phyloP scores from a whole-genome alignment of 1,140 invertebrate genomes.

The Drosophila sp. region DNA sequence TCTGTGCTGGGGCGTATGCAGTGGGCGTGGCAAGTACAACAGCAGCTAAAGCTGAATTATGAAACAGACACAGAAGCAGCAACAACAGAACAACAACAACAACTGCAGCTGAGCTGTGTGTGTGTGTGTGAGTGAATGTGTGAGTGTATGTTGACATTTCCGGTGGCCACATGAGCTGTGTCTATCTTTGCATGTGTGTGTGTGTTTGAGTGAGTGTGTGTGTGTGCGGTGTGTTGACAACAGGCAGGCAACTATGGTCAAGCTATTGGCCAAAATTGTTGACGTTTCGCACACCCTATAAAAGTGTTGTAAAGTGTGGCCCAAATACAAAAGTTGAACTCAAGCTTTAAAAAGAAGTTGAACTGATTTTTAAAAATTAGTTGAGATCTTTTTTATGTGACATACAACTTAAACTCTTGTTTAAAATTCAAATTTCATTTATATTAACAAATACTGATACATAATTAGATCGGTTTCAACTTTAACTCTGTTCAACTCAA shows the following conservation, averaged over 20 bases:
- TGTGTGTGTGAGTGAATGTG: slow-evolving; percentile 1
- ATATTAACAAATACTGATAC: too few relatives aligned
- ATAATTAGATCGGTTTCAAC: too few relatives aligned
- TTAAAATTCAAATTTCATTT: too few relatives aligned
- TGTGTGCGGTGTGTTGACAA: slow-evolving; percentile 40
- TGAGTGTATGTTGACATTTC: slow-evolving; percentile 52
- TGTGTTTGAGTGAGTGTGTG: slow-evolving; percentile 9
- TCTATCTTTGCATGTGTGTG: slow-evolving; percentile 12
- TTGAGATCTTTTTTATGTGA: too few relatives aligned
- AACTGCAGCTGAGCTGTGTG: slow-evolving; percentile 20
- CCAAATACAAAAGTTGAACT: not conserved
- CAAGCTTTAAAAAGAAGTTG: not conserved
- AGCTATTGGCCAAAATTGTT: slow-evolving; percentile 45
- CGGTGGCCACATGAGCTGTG: slow-evolving; percentile 47
- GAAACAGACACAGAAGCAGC: slow-evolving; percentile 44
- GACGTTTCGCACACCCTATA: slow-evolving; percentile 39
- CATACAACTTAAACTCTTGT: not conserved
- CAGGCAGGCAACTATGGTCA: slow-evolving; percentile 45
- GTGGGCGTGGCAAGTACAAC: slow-evolving; percentile 43
- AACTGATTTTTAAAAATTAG: too few relatives aligned
- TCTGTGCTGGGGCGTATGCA: not conserved
- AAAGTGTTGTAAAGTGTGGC: not conserved
- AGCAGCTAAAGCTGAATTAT: slow-evolving; percentile 57
- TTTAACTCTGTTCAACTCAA: too few relatives aligned
- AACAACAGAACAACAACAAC: slow-evolving; percentile 26